Conservation (phyloP, 2,797 vertebrate species). For the Graptemys geographica region DNA sequence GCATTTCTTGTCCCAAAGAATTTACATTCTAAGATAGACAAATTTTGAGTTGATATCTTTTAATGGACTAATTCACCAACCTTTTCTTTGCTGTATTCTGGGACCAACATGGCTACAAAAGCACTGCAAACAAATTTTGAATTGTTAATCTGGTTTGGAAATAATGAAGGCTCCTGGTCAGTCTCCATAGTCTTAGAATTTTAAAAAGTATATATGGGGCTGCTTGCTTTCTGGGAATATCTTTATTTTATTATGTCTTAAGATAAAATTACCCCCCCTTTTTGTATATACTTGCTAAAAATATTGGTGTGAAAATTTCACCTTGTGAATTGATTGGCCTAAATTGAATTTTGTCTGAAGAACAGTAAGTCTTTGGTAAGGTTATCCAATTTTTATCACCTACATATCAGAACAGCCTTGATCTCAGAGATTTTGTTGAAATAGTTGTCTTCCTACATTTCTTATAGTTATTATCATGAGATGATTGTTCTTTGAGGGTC, state of each 20-base stretch:
- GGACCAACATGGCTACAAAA: too few species aligned
- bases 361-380: neutral
- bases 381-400: neutral
- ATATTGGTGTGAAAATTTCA: neutral
- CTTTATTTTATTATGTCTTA: neutral
- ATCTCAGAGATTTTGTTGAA: neutral
- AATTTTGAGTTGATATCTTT: neutral
- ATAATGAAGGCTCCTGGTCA: neutral
- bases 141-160: constrained; percentile 10
- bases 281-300: neutral
- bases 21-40: neutral
- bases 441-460: neutral
- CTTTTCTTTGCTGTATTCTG: too few species aligned
- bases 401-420: neutral
- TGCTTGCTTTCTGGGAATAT: neutral
- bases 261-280: neutral
- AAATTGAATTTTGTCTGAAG: neutral
- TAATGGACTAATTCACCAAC: too few species aligned
- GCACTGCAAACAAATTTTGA: neutral
- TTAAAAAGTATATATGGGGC: neutral
- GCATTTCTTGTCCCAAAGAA: neutral
- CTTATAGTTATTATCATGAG: neutral
- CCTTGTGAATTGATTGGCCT: neutral
- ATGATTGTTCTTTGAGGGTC: neutral
- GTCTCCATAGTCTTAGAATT: neutral